Conservation (phyloP, 1,140 invertebrate genomes). For the Zaprionus africanus region DNA sequence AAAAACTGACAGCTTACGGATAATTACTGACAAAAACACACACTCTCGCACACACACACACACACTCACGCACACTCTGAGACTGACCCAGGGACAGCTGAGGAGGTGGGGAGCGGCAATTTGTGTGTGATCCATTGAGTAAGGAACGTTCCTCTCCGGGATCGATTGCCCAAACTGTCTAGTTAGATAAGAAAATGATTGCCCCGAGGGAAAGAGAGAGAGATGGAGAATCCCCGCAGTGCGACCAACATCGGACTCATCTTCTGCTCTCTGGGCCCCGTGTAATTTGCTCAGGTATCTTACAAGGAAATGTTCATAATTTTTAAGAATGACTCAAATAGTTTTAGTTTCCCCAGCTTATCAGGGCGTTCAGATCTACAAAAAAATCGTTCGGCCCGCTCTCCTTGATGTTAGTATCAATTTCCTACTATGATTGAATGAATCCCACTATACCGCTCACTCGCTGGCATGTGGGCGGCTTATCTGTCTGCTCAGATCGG, state of each 20-base stretch:
- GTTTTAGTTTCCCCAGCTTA: conserved; percentile 48
- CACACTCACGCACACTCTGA: neutral
- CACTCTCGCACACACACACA: conserved; percentile 25
- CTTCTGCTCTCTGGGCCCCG: neutral
- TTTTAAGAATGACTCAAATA: conserved; percentile 80
- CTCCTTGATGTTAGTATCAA: conserved; percentile 75
- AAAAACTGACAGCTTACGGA: conserved; percentile 83
- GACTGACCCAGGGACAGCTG: neutral
- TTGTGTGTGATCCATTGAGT: conserved; percentile 79
- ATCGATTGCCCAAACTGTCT: conserved; percentile 74
- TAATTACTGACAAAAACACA: conserved; percentile 75
- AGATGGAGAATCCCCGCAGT: conserved; percentile 38
- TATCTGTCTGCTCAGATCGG: conserved; percentile 58
- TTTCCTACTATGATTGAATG: conserved; percentile 78
- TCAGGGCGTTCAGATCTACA: conserved; percentile 56
- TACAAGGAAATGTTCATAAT: conserved; percentile 79
- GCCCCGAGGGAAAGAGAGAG: conserved; percentile 14
- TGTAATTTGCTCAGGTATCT: conserved; percentile 78
- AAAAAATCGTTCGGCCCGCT: conserved; percentile 30
- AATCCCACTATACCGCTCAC: conserved; percentile 44
- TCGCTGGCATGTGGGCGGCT: conserved; percentile 59
- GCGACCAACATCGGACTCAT: conserved; percentile 33
- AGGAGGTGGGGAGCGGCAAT: conserved; percentile 56
- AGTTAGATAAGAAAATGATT: conserved; percentile 83
- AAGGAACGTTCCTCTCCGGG: conserved; percentile 52